Evolutionary conservation across 2,113 vertebrate species (phyloP), one percentile per base, ranked within the genome.

Genomic region (Anarhynchus alexandrinus): DNA sequence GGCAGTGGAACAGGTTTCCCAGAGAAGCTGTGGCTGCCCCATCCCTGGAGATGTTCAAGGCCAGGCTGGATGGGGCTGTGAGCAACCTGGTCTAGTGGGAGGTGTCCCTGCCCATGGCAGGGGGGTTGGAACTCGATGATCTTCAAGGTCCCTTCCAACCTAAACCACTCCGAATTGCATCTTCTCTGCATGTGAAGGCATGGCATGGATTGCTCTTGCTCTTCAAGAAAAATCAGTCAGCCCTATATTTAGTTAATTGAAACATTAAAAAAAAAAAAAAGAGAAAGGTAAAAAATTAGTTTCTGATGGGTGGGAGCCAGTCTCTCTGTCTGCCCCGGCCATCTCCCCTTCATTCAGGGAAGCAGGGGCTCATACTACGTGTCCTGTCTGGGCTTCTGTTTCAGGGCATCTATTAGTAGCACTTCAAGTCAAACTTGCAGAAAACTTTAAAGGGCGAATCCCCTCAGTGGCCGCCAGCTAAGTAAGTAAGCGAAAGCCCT

Each of bases 171-270:
- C 1, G 1, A 42, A 12, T 5, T 26, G 11, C 9, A 51, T 45
- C 64, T 62, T 62, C 34, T 38, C 66, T 16, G 27, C 40, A 29
- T 1, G 0, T 26, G 36, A 34, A 13, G 13, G 8, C 4, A 2
- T 64, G 64, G 18, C 30, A 61, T 0, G 0, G 34, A 10, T 4
- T 80, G 49, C 38, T 57, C 11, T 65, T 64, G 25, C 36, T 52
- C 58, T 38, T 73, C 15, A 36, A 69, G 10, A 55, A 76, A 55
- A 78, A 91, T 1, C 11, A n/a, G 19, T 16, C 58, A 78, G 11
- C 5, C 8, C 54, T 17, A 26, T 11, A 12, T 22, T 69, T 90
- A 43, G 5, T 52, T 73, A 34, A 66, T 19, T 38, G 20, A 70
- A 52, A n/a, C 34, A 61, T 26, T 58, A 51, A 0, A 21, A 62